Percentiles rank a stretch among this genome's conserved stretches.
Conservation (phyloP, 1,140 invertebrate genomes). For the Drosophila ercepeae region DNA sequence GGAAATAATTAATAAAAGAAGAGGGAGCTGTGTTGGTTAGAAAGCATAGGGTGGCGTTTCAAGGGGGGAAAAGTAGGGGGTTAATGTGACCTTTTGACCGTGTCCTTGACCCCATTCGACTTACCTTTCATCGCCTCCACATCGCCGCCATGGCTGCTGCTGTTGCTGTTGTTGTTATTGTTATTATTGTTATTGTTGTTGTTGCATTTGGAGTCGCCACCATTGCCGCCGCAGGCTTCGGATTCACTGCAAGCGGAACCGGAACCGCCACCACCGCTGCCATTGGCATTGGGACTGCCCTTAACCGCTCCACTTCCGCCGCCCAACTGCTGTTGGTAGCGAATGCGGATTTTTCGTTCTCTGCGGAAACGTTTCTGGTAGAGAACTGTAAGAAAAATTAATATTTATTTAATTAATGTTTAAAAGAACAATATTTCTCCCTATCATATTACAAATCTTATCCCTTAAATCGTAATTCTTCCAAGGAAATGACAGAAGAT, state of each 20-base stretch:
- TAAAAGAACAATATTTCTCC: neutral
- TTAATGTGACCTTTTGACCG: slow-evolving; percentile 16
- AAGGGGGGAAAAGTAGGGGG: no score
- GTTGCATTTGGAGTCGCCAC: slow-evolving; percentile 51
- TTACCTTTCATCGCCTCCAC: slow-evolving; percentile 63
- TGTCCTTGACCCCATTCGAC: slow-evolving; percentile 33
- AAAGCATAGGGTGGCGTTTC: slow-evolving; percentile 26
- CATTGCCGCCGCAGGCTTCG: slow-evolving; percentile 37
- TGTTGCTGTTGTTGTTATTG: slow-evolving; percentile 48
- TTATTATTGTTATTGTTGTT: slow-evolving; percentile 47
- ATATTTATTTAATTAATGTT: neutral
- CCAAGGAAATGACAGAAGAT: slow-evolving; percentile 26
- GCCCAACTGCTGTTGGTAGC: slow-evolving; percentile 93
- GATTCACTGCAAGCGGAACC: slow-evolving; percentile 46
- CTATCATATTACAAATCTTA: neutral
- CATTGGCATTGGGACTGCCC: slow-evolving; percentile 49
- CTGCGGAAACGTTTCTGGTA: slow-evolving; percentile 94
- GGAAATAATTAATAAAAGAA: slow-evolving; percentile 51
- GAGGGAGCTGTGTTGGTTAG: slow-evolving; percentile 74
- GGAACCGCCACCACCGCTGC: slow-evolving; percentile 37
- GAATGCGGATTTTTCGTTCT: slow-evolving; percentile 91
- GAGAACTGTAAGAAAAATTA: slow-evolving; percentile 87
- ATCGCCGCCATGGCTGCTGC: slow-evolving; percentile 39
- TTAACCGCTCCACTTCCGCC: slow-evolving; percentile 74
- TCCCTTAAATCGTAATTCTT: neutral